Base-by-base conservation (phyloP, 2,797 vertebrate species). In the Hirundo rustica region DNA sequence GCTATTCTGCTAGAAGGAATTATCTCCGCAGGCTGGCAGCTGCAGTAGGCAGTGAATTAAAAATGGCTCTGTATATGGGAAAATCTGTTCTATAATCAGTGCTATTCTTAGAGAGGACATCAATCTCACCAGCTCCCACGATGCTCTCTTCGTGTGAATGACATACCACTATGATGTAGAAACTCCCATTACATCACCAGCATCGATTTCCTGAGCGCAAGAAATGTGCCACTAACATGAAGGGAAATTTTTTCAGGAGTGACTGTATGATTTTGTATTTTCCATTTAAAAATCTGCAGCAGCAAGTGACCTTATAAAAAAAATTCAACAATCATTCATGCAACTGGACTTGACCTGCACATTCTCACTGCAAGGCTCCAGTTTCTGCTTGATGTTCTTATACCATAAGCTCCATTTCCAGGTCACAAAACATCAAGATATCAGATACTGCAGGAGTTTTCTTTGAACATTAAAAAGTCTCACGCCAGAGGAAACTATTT, bases 41-140 rank as follows among this genome's bases (percentile, higher is more conserved):
- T 98, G 98, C 97, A 98, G 97, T 97, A 98, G 98, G 97, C 97
- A 98, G 97, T 97, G 98, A 98, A 98, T 98, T 98, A 98, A 98
- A 98, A 98, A 98, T 98, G 98, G 98, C 97, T 98, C 97, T 97
- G 97, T 98, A 97, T 97, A 97, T 97, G 97, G 97, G 97, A 98
- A 98, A 98, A 98, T 97, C 97, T 98, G 97, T 97, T 97, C 97
- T 97, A 97, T 98, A 98, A 98, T 98, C 98, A 98, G 97, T 94
- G 96, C 98, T 98, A 98, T 98, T 98, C 98, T 98, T 98, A 97
- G 98, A 97, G 97, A 97, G 95, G 96, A 97, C 97, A 98, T 98
- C 97, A 97, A 98, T 98, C 98, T 97, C 95, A 94, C 94, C 87
- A 92, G 97, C 95, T 97, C 97, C 96, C 96, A 96, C 96, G 92